These are phyloP conservation scores for Epizoanthus illoricatus DNA, from an alignment of 92 coral and sea anemone species.

Conservation along the genomic window DNA sequence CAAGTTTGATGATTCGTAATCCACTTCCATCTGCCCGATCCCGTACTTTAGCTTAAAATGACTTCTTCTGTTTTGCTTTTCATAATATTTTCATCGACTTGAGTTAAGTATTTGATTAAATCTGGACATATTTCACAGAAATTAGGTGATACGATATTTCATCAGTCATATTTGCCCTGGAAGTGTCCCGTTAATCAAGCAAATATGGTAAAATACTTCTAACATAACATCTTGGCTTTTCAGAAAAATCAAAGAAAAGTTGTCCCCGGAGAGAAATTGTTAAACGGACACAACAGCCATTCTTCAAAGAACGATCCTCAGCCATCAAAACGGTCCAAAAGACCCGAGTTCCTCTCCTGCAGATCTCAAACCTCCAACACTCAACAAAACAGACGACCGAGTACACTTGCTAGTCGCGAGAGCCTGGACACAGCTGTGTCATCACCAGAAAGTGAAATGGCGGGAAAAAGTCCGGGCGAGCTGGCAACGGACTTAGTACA, in stretches of 20 bases:
- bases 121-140: no score
- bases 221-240: background rate
- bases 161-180: no score
- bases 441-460: constrained; percentile 41
- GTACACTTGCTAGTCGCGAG: background rate
- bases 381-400: background rate
- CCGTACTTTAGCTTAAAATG: no score
- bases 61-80: no score
- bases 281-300: background rate
- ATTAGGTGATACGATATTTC: no score
- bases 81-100: no score
- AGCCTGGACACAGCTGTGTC: constrained; percentile 17
- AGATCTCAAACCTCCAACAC: constrained; percentile 6
- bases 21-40: no score
- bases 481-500: constrained; percentile 28
- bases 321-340: background rate
- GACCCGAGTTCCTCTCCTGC: constrained; percentile 22
- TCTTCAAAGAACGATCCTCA: constrained; percentile 7
- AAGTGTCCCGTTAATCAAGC: no score
- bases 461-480: constrained; percentile 33
- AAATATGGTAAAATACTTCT: no score
- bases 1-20: no score
- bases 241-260: background rate
- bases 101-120: no score
- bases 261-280: constrained; percentile 6